These are phyloP conservation scores for Drosophila micromelanica DNA, from an alignment of 1,140 invertebrate genomes.

Conservation along the genomic window DNA sequence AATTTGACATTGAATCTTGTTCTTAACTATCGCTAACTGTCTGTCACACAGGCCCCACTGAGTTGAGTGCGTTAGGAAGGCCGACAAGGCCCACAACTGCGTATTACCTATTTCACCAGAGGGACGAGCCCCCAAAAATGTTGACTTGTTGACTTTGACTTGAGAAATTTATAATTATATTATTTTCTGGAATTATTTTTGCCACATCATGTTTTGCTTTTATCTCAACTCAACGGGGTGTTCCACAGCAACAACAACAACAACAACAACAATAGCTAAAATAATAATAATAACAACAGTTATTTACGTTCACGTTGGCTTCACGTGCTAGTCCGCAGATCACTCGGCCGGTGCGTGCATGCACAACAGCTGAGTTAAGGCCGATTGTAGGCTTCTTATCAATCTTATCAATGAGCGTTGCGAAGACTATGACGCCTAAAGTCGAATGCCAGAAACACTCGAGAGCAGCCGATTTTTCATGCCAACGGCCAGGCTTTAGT, in stretches of 20 bases:
- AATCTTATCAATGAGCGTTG: slow-evolving; percentile 35
- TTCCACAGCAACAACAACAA: slow-evolving; percentile 9
- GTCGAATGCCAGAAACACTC: slow-evolving; percentile 15
- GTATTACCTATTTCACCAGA: slow-evolving; percentile 67
- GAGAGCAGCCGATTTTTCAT: slow-evolving; percentile 11
- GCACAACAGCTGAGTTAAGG: slow-evolving; percentile 40
- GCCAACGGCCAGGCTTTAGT: slow-evolving; percentile 23
- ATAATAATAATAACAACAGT: background rate
- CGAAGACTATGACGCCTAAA: background rate
- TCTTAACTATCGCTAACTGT: too few relatives aligned
- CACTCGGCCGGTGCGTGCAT: slow-evolving; percentile 56
- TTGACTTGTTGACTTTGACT: slow-evolving; percentile 14
- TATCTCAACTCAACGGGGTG: slow-evolving; percentile 31
- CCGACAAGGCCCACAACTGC: slow-evolving; percentile 15
- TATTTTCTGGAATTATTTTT: slow-evolving; percentile 2
- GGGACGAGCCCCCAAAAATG: slow-evolving; percentile 74
- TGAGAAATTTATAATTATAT: slow-evolving; percentile 6
- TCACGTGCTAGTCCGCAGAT: slow-evolving; percentile 52
- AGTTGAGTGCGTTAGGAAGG: too few relatives aligned
- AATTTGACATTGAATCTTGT: slow-evolving; percentile 54
- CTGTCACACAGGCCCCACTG: too few relatives aligned
- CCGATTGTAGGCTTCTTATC: slow-evolving; percentile 21
- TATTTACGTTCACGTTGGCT: slow-evolving; percentile 44
- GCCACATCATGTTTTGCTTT: slow-evolving; percentile 12
- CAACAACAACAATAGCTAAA: slow-evolving; percentile 14